phyloP scores from a whole-genome alignment of 2,888 invertebrate genomes.

The Drosophila sordidula region DNA sequence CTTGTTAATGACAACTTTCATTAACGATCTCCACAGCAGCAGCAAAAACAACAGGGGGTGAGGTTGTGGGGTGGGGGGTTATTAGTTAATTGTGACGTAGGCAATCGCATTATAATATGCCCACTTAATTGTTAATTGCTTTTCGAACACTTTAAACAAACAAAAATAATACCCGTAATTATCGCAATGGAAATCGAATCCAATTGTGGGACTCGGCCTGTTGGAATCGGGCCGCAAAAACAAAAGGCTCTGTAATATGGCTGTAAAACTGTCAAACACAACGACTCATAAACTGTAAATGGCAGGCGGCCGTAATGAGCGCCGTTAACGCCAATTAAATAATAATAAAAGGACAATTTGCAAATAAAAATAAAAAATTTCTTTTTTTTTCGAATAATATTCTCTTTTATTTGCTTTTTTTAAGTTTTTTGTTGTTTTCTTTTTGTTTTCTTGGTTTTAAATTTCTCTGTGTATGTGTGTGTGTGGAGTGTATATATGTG shows the following conservation, averaged over 20 bases:
- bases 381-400: slow-evolving; percentile 76
- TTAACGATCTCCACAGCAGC: slow-evolving; percentile 53
- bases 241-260: slow-evolving; percentile 36
- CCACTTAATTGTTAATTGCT: slow-evolving; percentile 76
- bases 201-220: slow-evolving; percentile 22
- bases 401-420: slow-evolving; percentile 79
- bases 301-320: slow-evolving; percentile 23
- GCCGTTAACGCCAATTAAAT: slow-evolving; percentile 59
- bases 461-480: slow-evolving; percentile 44
- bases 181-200: slow-evolving; percentile 47
- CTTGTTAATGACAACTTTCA: slow-evolving; percentile 67
- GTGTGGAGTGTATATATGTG: slow-evolving; percentile 25
- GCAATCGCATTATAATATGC: slow-evolving; percentile 70
- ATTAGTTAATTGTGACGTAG: slow-evolving; percentile 77
- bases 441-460: slow-evolving; percentile 69
- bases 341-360: slow-evolving; percentile 59
- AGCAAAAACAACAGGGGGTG: slow-evolving; percentile 3
- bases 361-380: slow-evolving; percentile 37
- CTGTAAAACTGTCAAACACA: slow-evolving; percentile 67
- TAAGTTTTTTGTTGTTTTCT: slow-evolving; percentile 60
- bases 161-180: slow-evolving; percentile 67
- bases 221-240: slow-evolving; percentile 15
- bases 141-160: slow-evolving; percentile 76
- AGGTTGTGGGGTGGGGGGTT: slow-evolving; percentile 28
- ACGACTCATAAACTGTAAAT: slow-evolving; percentile 52